Evolutionary conservation across 2,113 vertebrate genomes (phyloP).

Genomic region (Puma concolor): DNA sequence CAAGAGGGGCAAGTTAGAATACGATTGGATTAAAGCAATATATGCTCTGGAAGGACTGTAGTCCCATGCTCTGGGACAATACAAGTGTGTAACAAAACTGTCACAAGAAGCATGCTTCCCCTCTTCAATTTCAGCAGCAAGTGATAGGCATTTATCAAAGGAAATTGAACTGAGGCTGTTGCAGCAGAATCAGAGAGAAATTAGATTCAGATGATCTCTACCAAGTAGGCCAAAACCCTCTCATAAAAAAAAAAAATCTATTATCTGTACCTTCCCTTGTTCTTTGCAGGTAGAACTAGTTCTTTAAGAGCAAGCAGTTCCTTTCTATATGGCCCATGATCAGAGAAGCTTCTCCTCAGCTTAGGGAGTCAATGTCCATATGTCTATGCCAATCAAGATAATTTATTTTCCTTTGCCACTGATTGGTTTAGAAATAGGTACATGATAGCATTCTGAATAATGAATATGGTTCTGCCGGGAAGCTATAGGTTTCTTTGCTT

Average conservation of each 20-base stretch:
- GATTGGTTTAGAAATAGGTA: constrained; percentile 30
- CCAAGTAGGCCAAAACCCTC: neutral
- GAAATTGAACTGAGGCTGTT: neutral
- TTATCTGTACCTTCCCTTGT: neutral
- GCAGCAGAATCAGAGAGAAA: neutral
- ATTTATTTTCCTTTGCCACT: neutral
- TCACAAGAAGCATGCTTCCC: neutral
- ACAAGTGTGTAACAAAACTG: neutral
- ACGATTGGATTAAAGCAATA: neutral
- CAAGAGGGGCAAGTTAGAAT: neutral
- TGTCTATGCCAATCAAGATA: neutral
- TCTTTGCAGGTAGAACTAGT: neutral
- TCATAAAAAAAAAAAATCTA: constrained; percentile 36
- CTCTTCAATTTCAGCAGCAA: neutral
- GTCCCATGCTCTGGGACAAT: neutral
- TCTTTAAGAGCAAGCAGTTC: neutral
- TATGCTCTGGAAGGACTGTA: neutral
- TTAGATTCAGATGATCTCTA: constrained; percentile 22
- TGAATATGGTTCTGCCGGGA: neutral
- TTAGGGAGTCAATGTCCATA: neutral
- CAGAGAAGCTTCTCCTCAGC: neutral
- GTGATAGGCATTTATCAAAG: constrained; percentile 13
- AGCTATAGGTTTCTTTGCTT: neutral
- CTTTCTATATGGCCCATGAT: neutral
- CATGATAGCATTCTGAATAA: neutral